Evolutionary conservation across 1,140 invertebrate species (phyloP).

Genomic region (Drosophila sproati): DNA sequence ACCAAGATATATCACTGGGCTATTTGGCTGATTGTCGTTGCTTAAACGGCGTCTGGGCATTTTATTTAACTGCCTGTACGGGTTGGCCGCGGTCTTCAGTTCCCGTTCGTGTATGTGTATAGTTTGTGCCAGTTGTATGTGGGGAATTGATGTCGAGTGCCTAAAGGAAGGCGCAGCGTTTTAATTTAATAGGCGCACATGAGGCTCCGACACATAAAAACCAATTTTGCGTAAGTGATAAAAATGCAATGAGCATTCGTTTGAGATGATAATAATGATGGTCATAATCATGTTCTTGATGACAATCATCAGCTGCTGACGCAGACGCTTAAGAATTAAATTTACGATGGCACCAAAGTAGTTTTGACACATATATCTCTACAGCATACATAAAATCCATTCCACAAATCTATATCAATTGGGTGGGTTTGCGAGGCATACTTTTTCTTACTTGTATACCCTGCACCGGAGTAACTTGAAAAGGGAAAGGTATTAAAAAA

Average conservation of each 20-base stretch:
- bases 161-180: conserved; percentile 58
- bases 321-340: conserved; percentile 75
- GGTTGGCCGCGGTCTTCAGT: conserved; percentile 9
- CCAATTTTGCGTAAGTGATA: conserved; percentile 83
- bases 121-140: conserved; percentile 39
- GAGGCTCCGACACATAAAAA: conserved; percentile 77
- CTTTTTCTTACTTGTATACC: neutral
- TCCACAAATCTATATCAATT: neutral
- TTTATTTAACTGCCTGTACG: conserved; percentile 65
- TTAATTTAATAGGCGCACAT: conserved; percentile 82
- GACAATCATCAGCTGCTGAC: conserved; percentile 59
- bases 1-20: conserved; percentile 53
- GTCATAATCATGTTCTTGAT: conserved; percentile 42
- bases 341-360: conserved; percentile 74
- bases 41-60: conserved; percentile 69
- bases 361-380: conserved; percentile 77
- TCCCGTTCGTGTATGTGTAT: neutral
- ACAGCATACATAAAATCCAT: conserved; percentile 37
- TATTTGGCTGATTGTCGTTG: conserved; percentile 77
- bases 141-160: conserved; percentile 57
- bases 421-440: neutral
- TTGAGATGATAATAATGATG: conserved; percentile 43
- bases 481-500: neutral
- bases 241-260: conserved; percentile 79
- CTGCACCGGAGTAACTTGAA: neutral